Evolutionary conservation across 1,140 invertebrate genomes (phyloP).

Genomic region (Drosophila auraria): DNA sequence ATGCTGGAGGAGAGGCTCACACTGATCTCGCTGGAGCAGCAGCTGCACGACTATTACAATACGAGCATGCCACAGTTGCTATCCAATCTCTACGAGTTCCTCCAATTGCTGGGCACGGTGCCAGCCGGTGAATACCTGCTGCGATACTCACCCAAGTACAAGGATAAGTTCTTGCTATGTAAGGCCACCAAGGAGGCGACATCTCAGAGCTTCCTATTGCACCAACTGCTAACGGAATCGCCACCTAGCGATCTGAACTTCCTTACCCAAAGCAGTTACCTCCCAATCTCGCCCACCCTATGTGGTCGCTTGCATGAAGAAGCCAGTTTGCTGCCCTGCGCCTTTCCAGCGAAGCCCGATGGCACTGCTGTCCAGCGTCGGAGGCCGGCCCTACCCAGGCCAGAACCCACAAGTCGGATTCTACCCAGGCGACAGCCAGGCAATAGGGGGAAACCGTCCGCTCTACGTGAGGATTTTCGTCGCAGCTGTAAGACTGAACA

Average conservation of each 20-base stretch:
- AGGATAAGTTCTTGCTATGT: slow-evolving; percentile 70
- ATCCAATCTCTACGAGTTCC: slow-evolving; percentile 60
- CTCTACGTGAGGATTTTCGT: not conserved
- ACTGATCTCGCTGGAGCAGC: slow-evolving; percentile 48
- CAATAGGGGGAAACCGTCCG: not conserved
- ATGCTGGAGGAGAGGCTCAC: slow-evolving; percentile 60
- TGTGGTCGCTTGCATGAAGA: slow-evolving; percentile 63
- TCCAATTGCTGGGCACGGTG: slow-evolving; percentile 59
- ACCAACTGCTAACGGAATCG: slow-evolving; percentile 33
- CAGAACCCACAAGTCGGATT: slow-evolving; percentile 1
- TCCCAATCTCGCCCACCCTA: slow-evolving; percentile 57
- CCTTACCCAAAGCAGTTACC: slow-evolving; percentile 53
- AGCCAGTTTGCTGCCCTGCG: slow-evolving; percentile 57
- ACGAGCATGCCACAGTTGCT: slow-evolving; percentile 51
- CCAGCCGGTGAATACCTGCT: slow-evolving; percentile 59
- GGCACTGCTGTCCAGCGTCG: not conserved
- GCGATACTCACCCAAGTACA: slow-evolving; percentile 63
- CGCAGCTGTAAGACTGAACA: not conserved
- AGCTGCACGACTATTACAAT: slow-evolving; percentile 58
- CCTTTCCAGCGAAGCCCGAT: slow-evolving; percentile 43
- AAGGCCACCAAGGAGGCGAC: slow-evolving; percentile 31
- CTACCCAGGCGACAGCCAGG: not conserved
- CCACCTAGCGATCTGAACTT: slow-evolving; percentile 52
- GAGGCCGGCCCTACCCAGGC: not conserved
- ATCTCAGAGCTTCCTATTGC: slow-evolving; percentile 50